Conservation (phyloP, 2,888 invertebrate genomes). For the Elgonia sp. region DNA sequence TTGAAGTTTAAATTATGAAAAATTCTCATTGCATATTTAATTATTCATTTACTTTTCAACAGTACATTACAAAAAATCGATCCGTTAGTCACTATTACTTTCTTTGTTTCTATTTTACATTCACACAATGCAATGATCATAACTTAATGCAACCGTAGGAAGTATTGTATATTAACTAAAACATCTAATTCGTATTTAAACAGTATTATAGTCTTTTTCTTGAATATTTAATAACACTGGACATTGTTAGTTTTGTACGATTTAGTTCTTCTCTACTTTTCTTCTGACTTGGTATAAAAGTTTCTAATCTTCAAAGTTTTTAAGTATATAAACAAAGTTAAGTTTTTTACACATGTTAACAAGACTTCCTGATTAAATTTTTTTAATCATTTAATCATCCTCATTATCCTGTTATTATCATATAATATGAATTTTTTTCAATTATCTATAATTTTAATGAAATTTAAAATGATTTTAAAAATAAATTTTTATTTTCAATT, state of each 20-base stretch:
- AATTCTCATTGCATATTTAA: too few relatives aligned
- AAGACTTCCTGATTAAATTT: not conserved
- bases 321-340: conserved; percentile 15
- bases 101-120: not conserved
- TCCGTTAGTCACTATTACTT: not conserved
- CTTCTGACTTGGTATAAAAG: conserved; percentile 17
- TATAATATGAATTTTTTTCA: not conserved
- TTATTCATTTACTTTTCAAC: too few relatives aligned
- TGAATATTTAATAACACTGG: conserved; percentile 35
- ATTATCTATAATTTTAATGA: not conserved
- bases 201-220: conserved; percentile 10
- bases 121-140: not conserved
- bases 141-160: not conserved
- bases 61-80: too few relatives aligned
- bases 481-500: too few relatives aligned
- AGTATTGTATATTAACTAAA: conserved; percentile 22
- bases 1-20: too few relatives aligned
- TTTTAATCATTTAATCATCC: too few relatives aligned
- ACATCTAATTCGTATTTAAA: conserved; percentile 22
- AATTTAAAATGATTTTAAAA: too few relatives aligned
- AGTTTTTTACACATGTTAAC: not conserved
- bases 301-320: conserved; percentile 13
- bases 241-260: conserved; percentile 15
- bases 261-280: conserved; percentile 10
- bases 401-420: too few relatives aligned